These are phyloP conservation scores for Coenonympha arcania DNA, from an alignment of 2,888 invertebrate species.

Conservation along the genomic window DNA sequence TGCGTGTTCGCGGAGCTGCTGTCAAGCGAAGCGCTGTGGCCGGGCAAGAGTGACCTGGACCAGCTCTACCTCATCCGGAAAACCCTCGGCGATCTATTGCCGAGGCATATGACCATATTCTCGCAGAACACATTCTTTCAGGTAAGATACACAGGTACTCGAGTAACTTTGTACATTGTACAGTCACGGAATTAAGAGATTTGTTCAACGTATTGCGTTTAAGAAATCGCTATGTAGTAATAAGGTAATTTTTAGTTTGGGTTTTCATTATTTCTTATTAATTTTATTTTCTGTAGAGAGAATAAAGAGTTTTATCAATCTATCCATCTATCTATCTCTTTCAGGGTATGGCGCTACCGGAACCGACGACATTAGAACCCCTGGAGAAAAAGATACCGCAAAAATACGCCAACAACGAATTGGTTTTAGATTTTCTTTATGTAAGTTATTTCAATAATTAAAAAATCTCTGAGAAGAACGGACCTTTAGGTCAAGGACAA, in stretches of 20 bases:
- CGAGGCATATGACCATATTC: conserved; percentile 96
- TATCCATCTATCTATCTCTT: no score
- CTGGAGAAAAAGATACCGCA: conserved; percentile 90
- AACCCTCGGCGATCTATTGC: conserved; percentile 94
- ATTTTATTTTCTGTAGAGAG: no score
- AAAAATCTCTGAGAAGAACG: no score
- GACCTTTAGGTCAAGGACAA: no score
- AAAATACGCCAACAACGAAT: conserved; percentile 76
- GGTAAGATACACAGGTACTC: conserved; percentile 37
- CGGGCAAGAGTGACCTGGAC: conserved; percentile 98
- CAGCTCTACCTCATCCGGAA: conserved; percentile 96
- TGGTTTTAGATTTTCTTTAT: conserved; percentile 88
- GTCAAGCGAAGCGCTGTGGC: conserved; percentile 95
- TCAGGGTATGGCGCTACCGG: conserved; percentile 92
- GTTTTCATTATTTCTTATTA: no score
- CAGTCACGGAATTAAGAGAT: no score
- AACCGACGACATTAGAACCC: conserved; percentile 88
- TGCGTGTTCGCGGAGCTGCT: conserved; percentile 91
- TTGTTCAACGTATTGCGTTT: no score
- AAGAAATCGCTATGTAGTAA: no score
- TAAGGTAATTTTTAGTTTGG: no score
- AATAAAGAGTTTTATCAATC: no score
- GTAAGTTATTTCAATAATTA: conserved; percentile 67
- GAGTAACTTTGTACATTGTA: not conserved
- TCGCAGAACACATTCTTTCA: conserved; percentile 93